Percentiles rank a stretch among this genome's conserved stretches.
These are phyloP conservation scores for Chromobotia macracanthus DNA, from an alignment of 2,797 vertebrate genomes.

Conservation along the genomic window DNA sequence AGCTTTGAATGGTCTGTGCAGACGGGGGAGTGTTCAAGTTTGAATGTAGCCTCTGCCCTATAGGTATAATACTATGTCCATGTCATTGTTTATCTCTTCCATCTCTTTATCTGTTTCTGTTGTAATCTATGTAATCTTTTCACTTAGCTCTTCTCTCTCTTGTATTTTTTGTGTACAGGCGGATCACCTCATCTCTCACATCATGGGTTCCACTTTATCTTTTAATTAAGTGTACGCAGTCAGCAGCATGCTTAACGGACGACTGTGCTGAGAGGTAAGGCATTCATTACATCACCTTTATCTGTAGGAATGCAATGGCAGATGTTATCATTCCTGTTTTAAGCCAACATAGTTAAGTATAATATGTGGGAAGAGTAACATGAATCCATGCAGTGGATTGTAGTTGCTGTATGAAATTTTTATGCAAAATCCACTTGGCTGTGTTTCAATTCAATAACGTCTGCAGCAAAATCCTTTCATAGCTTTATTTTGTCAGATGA, in stretches of 20 bases:
- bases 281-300: conserved; percentile 23
- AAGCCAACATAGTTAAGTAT: background rate
- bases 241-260: conserved; percentile 22
- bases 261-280: conserved; percentile 10
- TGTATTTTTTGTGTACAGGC: conserved; percentile 42
- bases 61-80: too few species aligned
- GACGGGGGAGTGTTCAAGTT: conserved; percentile 2
- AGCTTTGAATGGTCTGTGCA: conserved; percentile 39
- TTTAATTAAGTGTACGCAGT: conserved; percentile 25
- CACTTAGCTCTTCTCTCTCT: too few species aligned
- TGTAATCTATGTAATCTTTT: too few species aligned
- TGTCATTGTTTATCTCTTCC: too few species aligned
- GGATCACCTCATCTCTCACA: conserved; percentile 37
- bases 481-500: conserved; percentile 40
- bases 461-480: conserved; percentile 16
- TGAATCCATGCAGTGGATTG: background rate
- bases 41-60: too few species aligned
- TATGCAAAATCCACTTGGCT: background rate
- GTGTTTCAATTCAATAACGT: conserved; percentile 1
- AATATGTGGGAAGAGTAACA: background rate
- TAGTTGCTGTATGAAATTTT: background rate
- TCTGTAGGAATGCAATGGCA: background rate
- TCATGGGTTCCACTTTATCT: conserved; percentile 38
- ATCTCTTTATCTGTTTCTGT: too few species aligned
- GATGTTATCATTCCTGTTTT: background rate